Evolutionary conservation across 2,888 invertebrate genomes (phyloP).

Genomic region (Eugnorisma glareosa): DNA sequence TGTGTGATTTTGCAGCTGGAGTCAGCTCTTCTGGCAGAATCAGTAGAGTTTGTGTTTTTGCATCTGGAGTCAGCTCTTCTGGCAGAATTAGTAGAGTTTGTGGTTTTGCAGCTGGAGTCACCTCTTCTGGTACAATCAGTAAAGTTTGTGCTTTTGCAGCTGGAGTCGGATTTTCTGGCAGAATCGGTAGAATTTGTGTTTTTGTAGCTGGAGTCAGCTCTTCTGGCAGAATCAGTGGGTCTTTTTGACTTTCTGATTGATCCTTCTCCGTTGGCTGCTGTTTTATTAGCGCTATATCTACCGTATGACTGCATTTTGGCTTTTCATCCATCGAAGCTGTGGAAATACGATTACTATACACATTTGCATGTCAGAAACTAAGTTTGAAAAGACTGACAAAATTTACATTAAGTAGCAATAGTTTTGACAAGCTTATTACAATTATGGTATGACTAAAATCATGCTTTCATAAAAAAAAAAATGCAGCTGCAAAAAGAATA

Average conservation of each 20-base stretch:
- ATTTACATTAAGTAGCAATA: not conserved
- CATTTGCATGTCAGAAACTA: not conserved
- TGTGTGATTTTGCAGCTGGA: too few species aligned
- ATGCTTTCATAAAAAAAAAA: not conserved
- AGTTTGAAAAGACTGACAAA: not conserved
- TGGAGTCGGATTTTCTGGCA: too few species aligned
- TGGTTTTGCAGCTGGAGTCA: too few species aligned
- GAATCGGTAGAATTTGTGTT: too few species aligned
- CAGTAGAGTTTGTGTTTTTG: too few species aligned
- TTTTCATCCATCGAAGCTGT: constrained; percentile 65
- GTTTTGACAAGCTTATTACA: not conserved
- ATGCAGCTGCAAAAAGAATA: not conserved
- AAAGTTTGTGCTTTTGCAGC: too few species aligned
- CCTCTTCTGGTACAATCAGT: too few species aligned
- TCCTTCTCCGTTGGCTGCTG: constrained; percentile 38
- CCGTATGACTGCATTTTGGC: constrained; percentile 64
- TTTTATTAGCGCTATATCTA: constrained; percentile 36
- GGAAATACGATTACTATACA: not conserved
- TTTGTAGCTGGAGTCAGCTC: not conserved
- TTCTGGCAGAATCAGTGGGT: not conserved
- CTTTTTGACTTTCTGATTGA: constrained; percentile 4
- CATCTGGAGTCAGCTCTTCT: too few species aligned
- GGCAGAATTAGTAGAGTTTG: too few species aligned
- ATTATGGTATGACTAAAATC: not conserved
- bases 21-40: not conserved